A percentile compares a stretch with the other conserved stretches of the same genome.
phyloP scores from a whole-genome alignment of 2,113 vertebrate genomes.

The Sturnus vulgaris region DNA sequence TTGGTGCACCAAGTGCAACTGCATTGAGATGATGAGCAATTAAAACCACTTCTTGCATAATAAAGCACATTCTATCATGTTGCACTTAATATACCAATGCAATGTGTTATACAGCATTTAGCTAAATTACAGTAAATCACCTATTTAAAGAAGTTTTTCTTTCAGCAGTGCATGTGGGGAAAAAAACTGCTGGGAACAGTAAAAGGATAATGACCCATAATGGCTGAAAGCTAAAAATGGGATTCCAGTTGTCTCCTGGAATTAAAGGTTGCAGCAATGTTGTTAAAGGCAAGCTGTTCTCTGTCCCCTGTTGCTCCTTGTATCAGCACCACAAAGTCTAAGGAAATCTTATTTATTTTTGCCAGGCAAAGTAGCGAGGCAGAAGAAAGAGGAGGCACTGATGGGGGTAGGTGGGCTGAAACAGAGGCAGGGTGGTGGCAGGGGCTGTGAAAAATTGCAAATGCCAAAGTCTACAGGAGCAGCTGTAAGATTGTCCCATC shows the following conservation, averaged over 20 bases:
- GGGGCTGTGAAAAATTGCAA: not conserved
- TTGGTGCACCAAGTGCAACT: not conserved
- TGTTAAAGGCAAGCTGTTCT: slow-evolving; percentile 5
- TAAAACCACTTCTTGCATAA: slow-evolving; percentile 31
- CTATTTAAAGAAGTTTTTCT: slow-evolving; percentile 47
- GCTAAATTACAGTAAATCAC: slow-evolving; percentile 44
- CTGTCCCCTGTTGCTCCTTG: not conserved
- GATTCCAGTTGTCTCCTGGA: slow-evolving; percentile 32
- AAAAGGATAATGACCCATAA: slow-evolving; percentile 19
- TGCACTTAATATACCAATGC: slow-evolving; percentile 5
- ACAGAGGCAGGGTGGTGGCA: not conserved
- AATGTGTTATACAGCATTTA: not conserved
- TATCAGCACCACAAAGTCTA: not conserved
- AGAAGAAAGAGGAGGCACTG: not conserved
- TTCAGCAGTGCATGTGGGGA: not conserved
- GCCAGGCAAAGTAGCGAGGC: not conserved
- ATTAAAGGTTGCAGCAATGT: not conserved
- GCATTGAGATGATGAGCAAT: not conserved
- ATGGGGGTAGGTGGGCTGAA: not conserved
- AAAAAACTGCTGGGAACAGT: not conserved
- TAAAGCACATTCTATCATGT: slow-evolving; percentile 13
- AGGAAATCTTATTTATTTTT: not conserved
- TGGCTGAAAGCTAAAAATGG: slow-evolving; percentile 6
- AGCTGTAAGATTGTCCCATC: not conserved
- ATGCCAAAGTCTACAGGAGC: not conserved